phyloP scores from a whole-genome alignment of 2,113 vertebrate species.

The Bos indicus region DNA sequence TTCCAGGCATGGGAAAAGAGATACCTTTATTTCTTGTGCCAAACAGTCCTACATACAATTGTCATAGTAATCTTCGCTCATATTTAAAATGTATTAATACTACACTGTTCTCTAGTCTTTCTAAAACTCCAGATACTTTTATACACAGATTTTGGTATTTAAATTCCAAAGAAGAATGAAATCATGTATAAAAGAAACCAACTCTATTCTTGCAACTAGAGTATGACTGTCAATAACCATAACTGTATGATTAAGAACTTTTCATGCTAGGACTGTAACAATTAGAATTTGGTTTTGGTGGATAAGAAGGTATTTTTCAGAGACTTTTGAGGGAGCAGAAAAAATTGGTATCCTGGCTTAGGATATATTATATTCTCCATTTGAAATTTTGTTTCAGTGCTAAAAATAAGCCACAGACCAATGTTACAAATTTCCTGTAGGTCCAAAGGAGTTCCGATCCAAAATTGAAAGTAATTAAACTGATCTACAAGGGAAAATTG shows the following conservation, averaged over 20 bases:
- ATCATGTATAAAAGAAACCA: neutral
- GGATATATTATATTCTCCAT: neutral
- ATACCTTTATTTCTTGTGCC: neutral
- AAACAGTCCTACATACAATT: neutral
- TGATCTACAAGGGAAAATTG: neutral
- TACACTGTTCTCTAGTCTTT: neutral
- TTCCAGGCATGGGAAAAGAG: neutral
- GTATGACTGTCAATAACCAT: neutral
- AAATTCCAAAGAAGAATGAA: neutral
- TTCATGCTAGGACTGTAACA: neutral
- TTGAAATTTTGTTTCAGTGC: neutral
- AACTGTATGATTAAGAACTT: neutral
- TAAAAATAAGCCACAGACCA: neutral
- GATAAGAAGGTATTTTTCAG: neutral
- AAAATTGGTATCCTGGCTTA: neutral
- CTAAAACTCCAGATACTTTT: neutral
- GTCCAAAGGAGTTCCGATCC: neutral
- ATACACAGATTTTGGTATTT: neutral
- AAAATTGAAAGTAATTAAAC: conserved; percentile 21
- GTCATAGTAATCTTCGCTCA: neutral
- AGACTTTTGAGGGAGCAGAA: neutral
- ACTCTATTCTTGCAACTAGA: neutral
- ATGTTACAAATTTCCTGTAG: neutral
- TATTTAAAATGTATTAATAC: neutral
- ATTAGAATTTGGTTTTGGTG: neutral